Evolutionary conservation across 2,113 vertebrate species (phyloP).

Genomic region (Orycteropus afer): DNA sequence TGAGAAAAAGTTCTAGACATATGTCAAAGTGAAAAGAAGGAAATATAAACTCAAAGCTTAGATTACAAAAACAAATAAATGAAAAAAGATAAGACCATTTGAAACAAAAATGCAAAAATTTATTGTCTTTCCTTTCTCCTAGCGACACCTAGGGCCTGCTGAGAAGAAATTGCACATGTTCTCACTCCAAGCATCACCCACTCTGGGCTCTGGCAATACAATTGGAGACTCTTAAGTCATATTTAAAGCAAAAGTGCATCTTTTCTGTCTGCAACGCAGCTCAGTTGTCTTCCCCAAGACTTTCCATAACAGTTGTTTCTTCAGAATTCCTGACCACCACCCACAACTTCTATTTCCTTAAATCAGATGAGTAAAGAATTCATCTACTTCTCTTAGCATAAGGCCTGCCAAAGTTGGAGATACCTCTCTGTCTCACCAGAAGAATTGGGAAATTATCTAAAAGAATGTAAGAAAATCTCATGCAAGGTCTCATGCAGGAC

Average conservation of each 20-base stretch:
- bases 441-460: neutral
- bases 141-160: constrained; percentile 84
- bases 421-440: neutral
- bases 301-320: neutral
- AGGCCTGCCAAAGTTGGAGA: neutral
- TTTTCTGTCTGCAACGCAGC: constrained; percentile 35
- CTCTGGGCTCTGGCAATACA: neutral
- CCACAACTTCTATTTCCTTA: neutral
- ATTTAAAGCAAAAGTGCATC: neutral
- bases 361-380: neutral
- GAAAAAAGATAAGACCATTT: neutral
- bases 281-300: neutral
- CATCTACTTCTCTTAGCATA: neutral
- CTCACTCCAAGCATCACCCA: neutral
- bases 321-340: neutral
- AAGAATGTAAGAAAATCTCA: neutral
- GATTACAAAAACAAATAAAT: neutral
- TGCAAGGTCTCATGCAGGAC: no score
- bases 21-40: constrained; percentile 58
- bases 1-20: constrained; percentile 76
- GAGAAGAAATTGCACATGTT: neutral
- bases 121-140: constrained; percentile 78
- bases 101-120: neutral
- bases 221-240: neutral
- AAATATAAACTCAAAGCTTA: constrained; percentile 36